Conservation (phyloP, 2,888 invertebrate species). For the Drosophila kuntzei region DNA sequence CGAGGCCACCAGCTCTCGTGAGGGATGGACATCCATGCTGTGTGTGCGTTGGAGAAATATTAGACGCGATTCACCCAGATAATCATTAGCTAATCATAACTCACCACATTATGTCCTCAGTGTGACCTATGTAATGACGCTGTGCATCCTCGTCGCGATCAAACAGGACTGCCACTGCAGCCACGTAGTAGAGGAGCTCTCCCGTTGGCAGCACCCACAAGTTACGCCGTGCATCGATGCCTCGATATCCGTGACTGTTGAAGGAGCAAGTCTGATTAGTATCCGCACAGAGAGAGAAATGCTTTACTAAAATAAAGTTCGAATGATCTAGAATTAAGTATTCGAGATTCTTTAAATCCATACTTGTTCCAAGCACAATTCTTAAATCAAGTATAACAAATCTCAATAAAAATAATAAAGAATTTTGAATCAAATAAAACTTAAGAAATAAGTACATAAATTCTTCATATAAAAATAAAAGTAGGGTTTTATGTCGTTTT, state of each 20-base stretch:
- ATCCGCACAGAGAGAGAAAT: too few relatives aligned
- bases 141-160: conserved; percentile 95
- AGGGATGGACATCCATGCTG: conserved; percentile 95
- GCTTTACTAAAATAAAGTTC: too few relatives aligned
- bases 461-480: too few relatives aligned
- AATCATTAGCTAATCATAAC: conserved; percentile 30
- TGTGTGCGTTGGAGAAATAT: conserved; percentile 8
- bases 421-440: too few relatives aligned
- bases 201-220: conserved; percentile 97
- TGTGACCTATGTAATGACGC: conserved; percentile 95
- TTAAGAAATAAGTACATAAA: too few relatives aligned
- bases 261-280: background rate
- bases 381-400: too few relatives aligned
- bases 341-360: too few relatives aligned
- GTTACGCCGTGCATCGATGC: conserved; percentile 94
- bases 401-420: too few relatives aligned
- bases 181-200: conserved; percentile 96
- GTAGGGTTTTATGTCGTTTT: too few relatives aligned
- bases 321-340: too few relatives aligned
- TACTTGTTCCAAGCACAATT: too few relatives aligned
- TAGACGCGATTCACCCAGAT: background rate
- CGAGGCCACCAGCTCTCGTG: conserved; percentile 94
- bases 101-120: conserved; percentile 97
- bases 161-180: conserved; percentile 95
- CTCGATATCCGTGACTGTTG: conserved; percentile 95